Percentiles rank a stretch among this genome's conserved stretches.
Conservation (phyloP, 2,113 vertebrate genomes). For the Cinclus mexicanus region DNA sequence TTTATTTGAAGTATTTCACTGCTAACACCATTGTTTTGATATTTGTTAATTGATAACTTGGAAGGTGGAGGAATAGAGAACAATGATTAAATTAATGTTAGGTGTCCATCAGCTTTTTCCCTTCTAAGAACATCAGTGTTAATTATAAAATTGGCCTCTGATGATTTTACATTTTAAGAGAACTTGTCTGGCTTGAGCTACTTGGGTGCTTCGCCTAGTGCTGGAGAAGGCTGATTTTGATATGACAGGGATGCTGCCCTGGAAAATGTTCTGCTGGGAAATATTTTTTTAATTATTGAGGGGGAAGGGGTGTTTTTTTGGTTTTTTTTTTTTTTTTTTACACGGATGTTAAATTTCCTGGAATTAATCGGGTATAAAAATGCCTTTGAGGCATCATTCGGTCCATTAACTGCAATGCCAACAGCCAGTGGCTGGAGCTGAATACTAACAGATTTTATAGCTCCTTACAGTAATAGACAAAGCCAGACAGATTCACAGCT, state of each 20-base stretch:
- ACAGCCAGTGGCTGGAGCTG: constrained; percentile 25
- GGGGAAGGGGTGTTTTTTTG: neutral
- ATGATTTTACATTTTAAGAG: constrained; percentile 12
- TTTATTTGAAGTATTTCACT: neutral
- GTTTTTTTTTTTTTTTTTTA: neutral
- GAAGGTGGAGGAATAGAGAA: neutral
- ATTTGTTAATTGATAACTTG: neutral
- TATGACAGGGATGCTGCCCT: constrained; percentile 26
- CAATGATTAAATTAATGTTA: neutral
- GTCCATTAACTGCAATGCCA: constrained; percentile 52
- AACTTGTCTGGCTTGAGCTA: neutral
- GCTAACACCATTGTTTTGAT: neutral
- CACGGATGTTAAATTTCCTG: constrained; percentile 55
- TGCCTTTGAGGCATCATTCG: constrained; percentile 45
- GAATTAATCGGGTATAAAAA: constrained; percentile 60
- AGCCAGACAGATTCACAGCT: constrained; percentile 24
- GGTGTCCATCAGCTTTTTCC: neutral
- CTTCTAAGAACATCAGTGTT: neutral
- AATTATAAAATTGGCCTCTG: constrained; percentile 19
- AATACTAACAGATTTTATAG: constrained; percentile 54
- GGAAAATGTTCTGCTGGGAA: constrained; percentile 45
- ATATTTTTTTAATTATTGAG: constrained; percentile 1
- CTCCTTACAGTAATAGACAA: constrained; percentile 22
- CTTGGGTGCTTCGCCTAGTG: neutral
- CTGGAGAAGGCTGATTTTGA: neutral